These are phyloP conservation scores for Coryphaenoides rupestris DNA, from an alignment of 2,113 vertebrate genomes.

Conservation along the genomic window DNA sequence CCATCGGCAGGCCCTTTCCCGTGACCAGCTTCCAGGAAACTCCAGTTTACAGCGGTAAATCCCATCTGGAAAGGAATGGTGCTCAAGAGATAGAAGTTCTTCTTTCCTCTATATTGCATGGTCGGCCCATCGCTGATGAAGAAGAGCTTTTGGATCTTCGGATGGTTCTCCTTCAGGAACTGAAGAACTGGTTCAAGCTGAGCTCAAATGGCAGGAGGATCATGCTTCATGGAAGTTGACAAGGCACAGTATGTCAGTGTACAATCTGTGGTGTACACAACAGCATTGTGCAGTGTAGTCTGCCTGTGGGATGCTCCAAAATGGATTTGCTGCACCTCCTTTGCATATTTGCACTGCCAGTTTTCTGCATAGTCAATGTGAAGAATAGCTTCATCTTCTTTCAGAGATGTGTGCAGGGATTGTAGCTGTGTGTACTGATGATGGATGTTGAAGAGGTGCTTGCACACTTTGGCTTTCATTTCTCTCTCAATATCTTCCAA, in stretches of 20 bases:
- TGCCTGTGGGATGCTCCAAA: neutral
- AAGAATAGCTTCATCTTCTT: neutral
- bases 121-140: conserved; percentile 2
- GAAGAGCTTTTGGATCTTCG: neutral
- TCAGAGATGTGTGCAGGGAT: neutral
- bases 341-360: neutral
- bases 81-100: neutral
- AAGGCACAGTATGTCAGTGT: neutral
- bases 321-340: neutral
- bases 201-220: neutral
- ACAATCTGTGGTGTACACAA: conserved; percentile 2
- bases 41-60: no score
- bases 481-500: no score
- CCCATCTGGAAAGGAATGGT: neutral
- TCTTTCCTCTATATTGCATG: neutral
- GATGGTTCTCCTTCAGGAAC: neutral
- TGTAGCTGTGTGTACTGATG: neutral
- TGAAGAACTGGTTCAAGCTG: neutral
- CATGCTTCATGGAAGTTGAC: neutral
- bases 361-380: neutral
- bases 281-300: neutral
- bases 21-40: no score
- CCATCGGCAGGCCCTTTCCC: no score
- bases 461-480: no score
- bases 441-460: no score